Percentiles rank a stretch among this genome's conserved stretches.
phyloP scores from a whole-genome alignment of 2,888 invertebrate species.

The Polydesmus complanatus region DNA sequence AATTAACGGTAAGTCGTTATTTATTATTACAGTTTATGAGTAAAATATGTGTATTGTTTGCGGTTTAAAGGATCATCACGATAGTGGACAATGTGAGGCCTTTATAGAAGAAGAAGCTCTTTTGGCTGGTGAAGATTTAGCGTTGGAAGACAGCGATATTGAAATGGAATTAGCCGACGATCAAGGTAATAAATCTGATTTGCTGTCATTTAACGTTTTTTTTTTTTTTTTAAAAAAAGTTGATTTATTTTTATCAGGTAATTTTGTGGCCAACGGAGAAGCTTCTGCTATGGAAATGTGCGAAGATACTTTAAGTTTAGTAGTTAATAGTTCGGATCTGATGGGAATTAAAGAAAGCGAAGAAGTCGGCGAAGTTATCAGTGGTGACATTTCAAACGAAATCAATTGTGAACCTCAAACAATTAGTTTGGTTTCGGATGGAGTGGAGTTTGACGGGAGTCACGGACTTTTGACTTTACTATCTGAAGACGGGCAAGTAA shows the following conservation, averaged over 20 bases:
- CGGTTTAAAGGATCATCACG: neutral
- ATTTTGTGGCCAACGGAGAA: no score
- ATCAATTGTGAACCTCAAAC: neutral
- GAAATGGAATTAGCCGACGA: neutral
- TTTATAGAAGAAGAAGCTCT: neutral
- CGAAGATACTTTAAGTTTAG: neutral
- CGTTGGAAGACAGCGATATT: neutral
- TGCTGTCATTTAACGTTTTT: neutral
- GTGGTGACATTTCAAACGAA: neutral
- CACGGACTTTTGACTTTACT: neutral
- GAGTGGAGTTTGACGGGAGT: neutral
- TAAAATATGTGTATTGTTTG: neutral
- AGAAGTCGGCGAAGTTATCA: neutral
- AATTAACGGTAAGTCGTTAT: slow-evolving; percentile 23
- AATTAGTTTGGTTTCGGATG: neutral
- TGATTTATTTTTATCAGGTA: no score
- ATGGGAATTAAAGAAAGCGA: neutral
- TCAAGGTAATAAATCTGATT: neutral
- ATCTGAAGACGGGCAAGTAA: neutral
- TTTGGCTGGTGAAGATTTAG: neutral
- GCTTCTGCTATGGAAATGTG: neutral
- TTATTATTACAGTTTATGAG: neutral
- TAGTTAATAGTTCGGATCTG: neutral
- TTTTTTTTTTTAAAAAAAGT: no score
- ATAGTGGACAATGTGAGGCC: neutral